Conservation (phyloP, 2,888 invertebrate species). For the Microctonus aethiopoides region DNA sequence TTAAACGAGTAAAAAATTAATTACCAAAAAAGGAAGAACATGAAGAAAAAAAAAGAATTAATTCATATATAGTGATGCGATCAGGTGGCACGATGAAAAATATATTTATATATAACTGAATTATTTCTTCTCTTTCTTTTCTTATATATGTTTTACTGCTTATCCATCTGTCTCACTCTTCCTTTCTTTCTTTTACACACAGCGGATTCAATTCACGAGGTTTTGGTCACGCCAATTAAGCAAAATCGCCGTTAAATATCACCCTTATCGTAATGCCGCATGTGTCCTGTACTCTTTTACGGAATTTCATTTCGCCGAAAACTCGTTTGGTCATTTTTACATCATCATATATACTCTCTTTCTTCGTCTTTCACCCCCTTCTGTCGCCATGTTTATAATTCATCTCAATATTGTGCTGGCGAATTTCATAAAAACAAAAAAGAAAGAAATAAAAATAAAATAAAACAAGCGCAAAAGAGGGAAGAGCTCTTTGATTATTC, state of each 20-base stretch:
- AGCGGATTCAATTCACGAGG: conserved; percentile 16
- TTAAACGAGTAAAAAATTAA: conserved; percentile 44
- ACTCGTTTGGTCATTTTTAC: conserved; percentile 31
- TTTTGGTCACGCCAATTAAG: conserved; percentile 57
- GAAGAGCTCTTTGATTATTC: conserved; percentile 21
- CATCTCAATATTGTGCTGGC: background rate
- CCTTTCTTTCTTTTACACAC: conserved; percentile 38
- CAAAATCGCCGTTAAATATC: conserved; percentile 56
- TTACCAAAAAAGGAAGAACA: conserved; percentile 49
- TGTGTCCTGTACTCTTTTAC: conserved; percentile 42
- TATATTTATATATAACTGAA: too few species aligned
- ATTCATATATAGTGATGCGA: conserved; percentile 39
- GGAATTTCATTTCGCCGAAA: conserved; percentile 49
- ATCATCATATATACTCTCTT: conserved; percentile 1
- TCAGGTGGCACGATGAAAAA: conserved; percentile 46
- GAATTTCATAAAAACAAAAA: background rate
- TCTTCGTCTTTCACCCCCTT: background rate
- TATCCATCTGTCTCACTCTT: too few species aligned
- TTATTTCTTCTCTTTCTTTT: conserved; percentile 4
- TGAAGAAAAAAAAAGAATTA: conserved; percentile 51
- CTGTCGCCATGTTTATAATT: conserved; percentile 13
- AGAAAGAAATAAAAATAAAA: conserved; percentile 2
- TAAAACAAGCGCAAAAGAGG: background rate
- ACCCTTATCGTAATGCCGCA: conserved; percentile 39
- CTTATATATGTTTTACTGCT: too few species aligned